These are phyloP conservation scores for Leptocoma aspasia DNA, from an alignment of 2,113 vertebrate genomes.

Conservation along the genomic window DNA sequence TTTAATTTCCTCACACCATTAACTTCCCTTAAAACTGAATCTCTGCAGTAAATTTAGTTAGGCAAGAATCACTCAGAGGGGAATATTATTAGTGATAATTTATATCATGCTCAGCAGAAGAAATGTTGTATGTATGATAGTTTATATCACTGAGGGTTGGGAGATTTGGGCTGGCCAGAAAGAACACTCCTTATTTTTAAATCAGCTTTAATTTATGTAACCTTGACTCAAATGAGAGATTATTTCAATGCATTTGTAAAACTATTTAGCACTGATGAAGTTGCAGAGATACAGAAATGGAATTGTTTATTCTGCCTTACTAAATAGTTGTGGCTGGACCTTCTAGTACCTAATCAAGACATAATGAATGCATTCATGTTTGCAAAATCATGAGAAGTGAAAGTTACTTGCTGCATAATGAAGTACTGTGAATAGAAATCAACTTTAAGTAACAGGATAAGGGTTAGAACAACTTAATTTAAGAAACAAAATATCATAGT, in stretches of 20 bases:
- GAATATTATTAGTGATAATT: background rate
- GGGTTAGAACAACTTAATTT: background rate
- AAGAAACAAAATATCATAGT: background rate
- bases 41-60: background rate
- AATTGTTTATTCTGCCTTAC: background rate
- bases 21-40: background rate
- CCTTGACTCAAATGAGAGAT: background rate
- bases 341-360: background rate
- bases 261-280: background rate
- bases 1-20: background rate
- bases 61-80: background rate
- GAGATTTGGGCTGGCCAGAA: background rate
- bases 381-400: background rate
- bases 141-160: background rate
- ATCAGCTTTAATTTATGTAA: background rate
- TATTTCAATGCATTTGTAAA: background rate
- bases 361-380: background rate
- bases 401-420: background rate
- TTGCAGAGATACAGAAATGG: background rate
- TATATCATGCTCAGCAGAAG: background rate
- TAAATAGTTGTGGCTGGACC: background rate
- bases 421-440: background rate
- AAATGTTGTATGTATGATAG: background rate
- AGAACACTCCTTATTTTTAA: background rate
- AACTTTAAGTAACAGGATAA: background rate